A percentile compares a stretch with the other conserved stretches of the same genome.
Conservation (phyloP, 2,113 vertebrate species). For the Bos taurus region ARS-UCD2.0 NC_037328.1:45450001-45450500, state of each 20-base stretch:
- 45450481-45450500: background rate
- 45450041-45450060: conserved; percentile 33
- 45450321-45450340: conserved; percentile 47
- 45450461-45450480: background rate
- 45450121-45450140: background rate
- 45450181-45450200: background rate
- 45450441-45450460: background rate
- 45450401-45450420: background rate
- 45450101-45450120: background rate
- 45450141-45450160: background rate
- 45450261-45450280: conserved; percentile 52
- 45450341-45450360: conserved; percentile 66
- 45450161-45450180: background rate
- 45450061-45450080: conserved; percentile 17
- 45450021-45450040: background rate
- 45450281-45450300: conserved; percentile 64
- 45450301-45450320: conserved; percentile 55
- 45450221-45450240: background rate
- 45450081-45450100: background rate
- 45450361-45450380: conserved; percentile 10
- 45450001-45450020: background rate
- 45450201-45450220: background rate
- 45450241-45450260: conserved; percentile 4
- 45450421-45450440: background rate
- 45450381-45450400: background rate